Evolutionary conservation across 37 sponge, comb jelly and placozoan genomes (phyloP).

Genomic region (Aplysina aerophoba): DNA sequence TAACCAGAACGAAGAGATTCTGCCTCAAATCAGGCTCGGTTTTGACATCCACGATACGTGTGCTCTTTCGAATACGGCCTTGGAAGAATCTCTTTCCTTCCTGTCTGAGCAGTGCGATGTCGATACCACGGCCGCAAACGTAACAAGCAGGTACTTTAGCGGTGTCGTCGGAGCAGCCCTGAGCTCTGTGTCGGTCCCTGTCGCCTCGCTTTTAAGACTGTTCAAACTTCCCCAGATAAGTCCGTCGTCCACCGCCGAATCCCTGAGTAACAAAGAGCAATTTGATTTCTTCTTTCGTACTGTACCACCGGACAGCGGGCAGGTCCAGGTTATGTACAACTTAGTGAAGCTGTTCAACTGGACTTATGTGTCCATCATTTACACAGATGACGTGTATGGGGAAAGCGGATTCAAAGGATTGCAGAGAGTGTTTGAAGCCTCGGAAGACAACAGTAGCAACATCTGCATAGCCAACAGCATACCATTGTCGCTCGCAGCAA

Average conservation of each 20-base stretch:
- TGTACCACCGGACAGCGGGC: conserved; percentile 75
- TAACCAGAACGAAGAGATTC: conserved; percentile 51
- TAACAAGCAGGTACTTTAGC: background rate
- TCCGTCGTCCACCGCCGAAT: conserved; percentile 66
- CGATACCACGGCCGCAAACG: background rate
- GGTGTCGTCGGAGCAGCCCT: conserved; percentile 82
- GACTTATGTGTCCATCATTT: conserved; percentile 61
- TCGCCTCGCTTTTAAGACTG: conserved; percentile 63
- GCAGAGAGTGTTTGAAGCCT: background rate
- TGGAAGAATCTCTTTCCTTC: conserved; percentile 57
- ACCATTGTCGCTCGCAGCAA: too few species aligned
- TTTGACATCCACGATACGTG: conserved; percentile 83
- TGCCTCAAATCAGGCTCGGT: conserved; percentile 53
- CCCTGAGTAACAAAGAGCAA: conserved; percentile 67
- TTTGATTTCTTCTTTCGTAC: conserved; percentile 84
- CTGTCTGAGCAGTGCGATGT: background rate
- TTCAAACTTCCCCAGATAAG: conserved; percentile 82
- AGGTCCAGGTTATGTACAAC: conserved; percentile 68
- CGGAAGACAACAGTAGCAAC: background rate
- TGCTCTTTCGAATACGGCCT: conserved; percentile 37
- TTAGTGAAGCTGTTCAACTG: conserved; percentile 56
- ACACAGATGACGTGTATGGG: conserved; percentile 65
- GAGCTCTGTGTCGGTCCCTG: conserved; percentile 66
- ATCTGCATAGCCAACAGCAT: too few species aligned
- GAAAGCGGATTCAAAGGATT: conserved; percentile 48